Conservation (phyloP, 2,888 invertebrate genomes). For the Sminthurides aquaticus region DNA sequence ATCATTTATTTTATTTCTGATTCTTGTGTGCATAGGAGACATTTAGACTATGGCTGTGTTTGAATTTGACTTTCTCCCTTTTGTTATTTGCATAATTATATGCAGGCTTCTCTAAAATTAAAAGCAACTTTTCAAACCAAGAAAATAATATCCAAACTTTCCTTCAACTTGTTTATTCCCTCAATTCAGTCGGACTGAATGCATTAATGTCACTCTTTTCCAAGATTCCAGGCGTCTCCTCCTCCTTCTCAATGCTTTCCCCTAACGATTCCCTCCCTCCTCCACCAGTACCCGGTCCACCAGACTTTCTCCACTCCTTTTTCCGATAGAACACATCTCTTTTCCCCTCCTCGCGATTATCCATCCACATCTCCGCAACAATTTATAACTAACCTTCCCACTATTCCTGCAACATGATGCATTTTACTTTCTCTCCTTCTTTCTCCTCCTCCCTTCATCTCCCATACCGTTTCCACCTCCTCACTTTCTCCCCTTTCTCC, state of each 20-base stretch:
- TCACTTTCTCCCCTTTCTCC: no score
- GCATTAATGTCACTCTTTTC: slow-evolving; percentile 19
- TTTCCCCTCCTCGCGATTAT: background rate
- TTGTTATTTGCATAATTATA: background rate
- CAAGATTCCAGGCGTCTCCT: background rate
- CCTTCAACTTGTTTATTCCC: slow-evolving; percentile 8
- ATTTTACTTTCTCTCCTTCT: background rate
- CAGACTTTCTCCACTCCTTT: background rate
- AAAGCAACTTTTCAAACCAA: background rate
- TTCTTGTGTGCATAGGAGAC: background rate
- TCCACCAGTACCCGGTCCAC: background rate
- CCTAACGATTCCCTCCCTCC: background rate
- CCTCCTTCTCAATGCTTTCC: no score
- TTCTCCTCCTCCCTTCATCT: no score
- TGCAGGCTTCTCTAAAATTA: background rate
- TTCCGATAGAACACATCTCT: background rate
- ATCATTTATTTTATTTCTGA: background rate
- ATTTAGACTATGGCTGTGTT: background rate
- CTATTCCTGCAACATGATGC: background rate
- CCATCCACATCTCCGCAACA: background rate
- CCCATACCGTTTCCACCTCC: no score
- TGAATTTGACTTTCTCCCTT: background rate
- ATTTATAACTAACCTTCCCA: background rate
- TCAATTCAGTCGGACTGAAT: slow-evolving; percentile 16
- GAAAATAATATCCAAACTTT: slow-evolving; percentile 4